Evolutionary conservation across 2,797 vertebrate genomes (phyloP).

Genomic region (Echiichthys vipera): DNA sequence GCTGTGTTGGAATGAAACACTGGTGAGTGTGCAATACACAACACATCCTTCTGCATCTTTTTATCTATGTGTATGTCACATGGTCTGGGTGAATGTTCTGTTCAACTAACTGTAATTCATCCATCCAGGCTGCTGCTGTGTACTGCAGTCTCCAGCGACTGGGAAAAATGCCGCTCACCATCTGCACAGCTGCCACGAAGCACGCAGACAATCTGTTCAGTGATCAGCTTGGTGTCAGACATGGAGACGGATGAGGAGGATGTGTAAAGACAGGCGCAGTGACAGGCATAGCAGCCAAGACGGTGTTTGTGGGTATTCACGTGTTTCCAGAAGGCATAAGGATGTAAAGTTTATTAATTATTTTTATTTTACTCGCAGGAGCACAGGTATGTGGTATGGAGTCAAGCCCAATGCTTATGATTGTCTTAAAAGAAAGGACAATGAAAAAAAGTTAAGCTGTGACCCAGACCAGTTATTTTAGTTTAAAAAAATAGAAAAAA

Average conservation of each 20-base stretch:
- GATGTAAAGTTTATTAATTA: background rate
- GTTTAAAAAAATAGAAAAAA: conserved; percentile 16
- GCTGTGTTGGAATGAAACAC: conserved; percentile 6
- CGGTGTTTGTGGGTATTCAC: background rate
- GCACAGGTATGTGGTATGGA: background rate
- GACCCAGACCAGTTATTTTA: conserved; percentile 17
- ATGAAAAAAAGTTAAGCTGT: background rate
- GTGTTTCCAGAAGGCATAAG: background rate
- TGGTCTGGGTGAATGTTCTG: conserved; percentile 17
- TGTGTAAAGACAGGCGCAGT: conserved; percentile 40
- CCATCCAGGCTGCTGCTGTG: conserved; percentile 47
- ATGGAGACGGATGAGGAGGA: conserved; percentile 36
- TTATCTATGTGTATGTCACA: conserved; percentile 1
- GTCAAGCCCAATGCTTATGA: background rate
- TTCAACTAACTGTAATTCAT: conserved; percentile 59
- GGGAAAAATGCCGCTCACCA: conserved; percentile 47
- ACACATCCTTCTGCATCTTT: background rate
- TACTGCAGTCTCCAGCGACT: conserved; percentile 44
- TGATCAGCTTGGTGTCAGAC: conserved; percentile 43
- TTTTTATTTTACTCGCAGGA: background rate
- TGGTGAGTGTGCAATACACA: conserved; percentile 1
- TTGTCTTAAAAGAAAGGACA: conserved; percentile 2
- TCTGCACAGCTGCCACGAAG: conserved; percentile 58
- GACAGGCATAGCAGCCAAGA: conserved; percentile 34
- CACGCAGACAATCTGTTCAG: conserved; percentile 46